Base-by-base conservation (phyloP, 2,113 vertebrate genomes). In the Dicaeum eximium region DNA sequence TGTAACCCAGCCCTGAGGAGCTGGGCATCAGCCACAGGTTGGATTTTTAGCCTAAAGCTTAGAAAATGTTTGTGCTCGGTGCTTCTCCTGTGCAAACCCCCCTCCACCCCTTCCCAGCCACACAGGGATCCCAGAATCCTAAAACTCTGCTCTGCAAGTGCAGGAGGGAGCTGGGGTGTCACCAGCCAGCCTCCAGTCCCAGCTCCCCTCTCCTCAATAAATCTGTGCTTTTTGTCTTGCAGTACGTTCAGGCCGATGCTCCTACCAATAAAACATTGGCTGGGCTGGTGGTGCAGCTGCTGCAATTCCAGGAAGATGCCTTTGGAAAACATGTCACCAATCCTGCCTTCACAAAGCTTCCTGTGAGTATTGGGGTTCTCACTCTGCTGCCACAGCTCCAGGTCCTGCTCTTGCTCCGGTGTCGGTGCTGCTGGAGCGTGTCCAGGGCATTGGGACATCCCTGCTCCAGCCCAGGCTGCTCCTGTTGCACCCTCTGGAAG, bases 291-390 rank as follows among this genome's bases (percentile, higher is more conserved):
- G 98, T 99, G 60, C 99, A 99, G 94, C 98, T 99, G 96, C 98
- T 99, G 69, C 99, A 99, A 75, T 99, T 99, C 96, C 99, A 99
- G 97, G 99, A 99, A 97, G 99, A 99, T 74, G 98, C 99, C 70
- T 99, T 99, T 90, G 99, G 99, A 60, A 99, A 99, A 93, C 98
- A 99, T 9, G 99, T 99, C 89, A 99, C 99, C 98, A 99, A 99
- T 97, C 99, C 99, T 35, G 99, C 99, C 95, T 99, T 99, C 95
- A 99, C 99, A 80, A 99, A 99, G 95, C 98, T 99, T 38, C 99
- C 99, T 80, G 99, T 99, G 95, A 98, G 99, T 98, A 92, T 4
- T 7, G 58, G 58, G 64, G 10, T 7, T 54, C 17, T 23, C 30
- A 1, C 11, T 3, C 23, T 15, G 77, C 48, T 35, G 0, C 2